Evolutionary conservation across 2,113 vertebrate species (phyloP).

Genomic region (Grammomys dolichurus): DNA sequence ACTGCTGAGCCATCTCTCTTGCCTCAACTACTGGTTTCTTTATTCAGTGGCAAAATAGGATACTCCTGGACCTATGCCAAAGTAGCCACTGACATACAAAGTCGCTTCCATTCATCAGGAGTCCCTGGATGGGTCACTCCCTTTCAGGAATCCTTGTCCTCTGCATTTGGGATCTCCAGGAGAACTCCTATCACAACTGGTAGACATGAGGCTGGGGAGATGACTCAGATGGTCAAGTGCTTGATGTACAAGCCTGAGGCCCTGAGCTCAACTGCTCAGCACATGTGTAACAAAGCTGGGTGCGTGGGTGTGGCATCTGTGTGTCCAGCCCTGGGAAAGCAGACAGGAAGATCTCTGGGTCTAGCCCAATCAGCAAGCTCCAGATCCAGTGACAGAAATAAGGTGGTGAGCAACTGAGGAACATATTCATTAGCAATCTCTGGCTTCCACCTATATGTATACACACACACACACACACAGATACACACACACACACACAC

Average conservation of each 20-base stretch:
- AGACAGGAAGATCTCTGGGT: neutral
- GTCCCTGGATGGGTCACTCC: neutral
- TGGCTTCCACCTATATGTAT: neutral
- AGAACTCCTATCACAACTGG: neutral
- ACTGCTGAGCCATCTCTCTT: neutral
- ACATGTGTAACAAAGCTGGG: neutral
- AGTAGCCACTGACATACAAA: neutral
- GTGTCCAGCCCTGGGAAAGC: neutral
- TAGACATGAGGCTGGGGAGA: neutral
- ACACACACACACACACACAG: neutral
- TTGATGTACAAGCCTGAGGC: neutral
- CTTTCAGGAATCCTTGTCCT: neutral
- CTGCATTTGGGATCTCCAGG: neutral
- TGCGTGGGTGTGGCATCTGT: neutral
- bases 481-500: neutral
- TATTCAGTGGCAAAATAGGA: conserved; percentile 12
- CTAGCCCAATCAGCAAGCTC: neutral
- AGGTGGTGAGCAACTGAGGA: neutral
- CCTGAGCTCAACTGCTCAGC: neutral
- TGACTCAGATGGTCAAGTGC: neutral
- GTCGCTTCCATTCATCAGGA: neutral
- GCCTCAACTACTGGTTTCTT: neutral
- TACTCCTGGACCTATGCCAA: neutral
- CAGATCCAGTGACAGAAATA: neutral
- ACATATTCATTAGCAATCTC: neutral